Evolutionary conservation across 2,888 invertebrate species (phyloP).

Genomic region (Sesia bembeciformis): DNA sequence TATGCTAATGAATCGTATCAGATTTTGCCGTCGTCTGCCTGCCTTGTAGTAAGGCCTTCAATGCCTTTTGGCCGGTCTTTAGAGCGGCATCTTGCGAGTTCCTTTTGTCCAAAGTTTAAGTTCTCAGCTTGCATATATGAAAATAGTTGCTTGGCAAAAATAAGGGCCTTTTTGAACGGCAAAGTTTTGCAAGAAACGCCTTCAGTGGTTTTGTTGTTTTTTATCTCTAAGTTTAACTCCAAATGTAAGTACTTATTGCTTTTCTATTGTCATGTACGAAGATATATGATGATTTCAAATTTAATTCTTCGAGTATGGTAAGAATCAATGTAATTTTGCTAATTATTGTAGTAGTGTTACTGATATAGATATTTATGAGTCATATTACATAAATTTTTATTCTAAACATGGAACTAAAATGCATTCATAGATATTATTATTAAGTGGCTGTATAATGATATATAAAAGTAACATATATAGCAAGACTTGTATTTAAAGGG

Average conservation of each 20-base stretch:
- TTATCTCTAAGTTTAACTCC: not conserved
- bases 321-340: no score
- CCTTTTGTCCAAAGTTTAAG: slow-evolving; percentile 34
- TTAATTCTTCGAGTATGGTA: no score
- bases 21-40: slow-evolving; percentile 52
- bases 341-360: no score
- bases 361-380: no score
- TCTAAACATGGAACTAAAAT: no score
- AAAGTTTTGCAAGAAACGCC: not conserved
- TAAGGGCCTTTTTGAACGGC: not conserved
- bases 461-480: no score
- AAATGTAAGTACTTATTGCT: not conserved
- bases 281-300: not conserved
- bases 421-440: no score
- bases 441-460: no score
- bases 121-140: slow-evolving; percentile 24
- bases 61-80: slow-evolving; percentile 54
- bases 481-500: no score
- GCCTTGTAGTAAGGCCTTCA: slow-evolving; percentile 24
- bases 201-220: not conserved
- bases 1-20: slow-evolving; percentile 75
- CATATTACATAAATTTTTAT: no score
- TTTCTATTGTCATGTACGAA: not conserved
- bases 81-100: slow-evolving; percentile 21
- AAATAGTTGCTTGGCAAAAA: slow-evolving; percentile 9